Base-by-base conservation (phyloP, 2,888 invertebrate genomes). In the Ectemnius lituratus region DNA sequence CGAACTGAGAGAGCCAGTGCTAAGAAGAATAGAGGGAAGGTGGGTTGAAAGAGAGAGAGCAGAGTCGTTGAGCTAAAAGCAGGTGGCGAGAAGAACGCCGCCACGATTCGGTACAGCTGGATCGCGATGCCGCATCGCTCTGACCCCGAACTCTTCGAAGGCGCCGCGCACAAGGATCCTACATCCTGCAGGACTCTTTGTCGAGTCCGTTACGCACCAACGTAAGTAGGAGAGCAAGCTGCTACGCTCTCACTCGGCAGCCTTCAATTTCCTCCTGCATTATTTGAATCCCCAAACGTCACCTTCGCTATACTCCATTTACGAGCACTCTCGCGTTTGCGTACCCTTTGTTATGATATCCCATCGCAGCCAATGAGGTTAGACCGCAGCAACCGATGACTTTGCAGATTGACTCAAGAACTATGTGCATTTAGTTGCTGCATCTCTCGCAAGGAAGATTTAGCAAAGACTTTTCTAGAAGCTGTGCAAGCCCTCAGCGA, bases 331-430 rank as follows among this genome's bases (percentile, higher is more conserved):
- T 46, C 5, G 47, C 59, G 45, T 52, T 65, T 69, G 66, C 71
- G 67, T 63, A 69, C 70, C 58, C 79, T 76, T 81, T 78, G 79
- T 83, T 84, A 75, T 83, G 65, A 72, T 79, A 76, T 78, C 72
- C 37, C 61, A 57, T 60, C 47, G 67, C 65, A 67, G 61, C 52
- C 27, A 66, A 65, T 77, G 84, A 86, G 86, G 86, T 86, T 86
- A 86, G 83, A 74, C 72, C 61, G 65, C 58, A 74, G 62, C 67
- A 62, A 75, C 76, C 73, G 80, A 87, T 88, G 88, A 88, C 88
- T 86, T 67, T 88, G 88, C 88, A 88, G 70, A 82, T 88, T 88
- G 75, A 84, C 71, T 14, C n/a, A 67, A 64, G 28, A 58, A 61
- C 61, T 57, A 56, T 28, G 60, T 37, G 11, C 27, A 18, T 61